Evolutionary conservation across 2,888 invertebrate species (phyloP), one percentile per base, ranked within the genome.

Genomic region (Sialis lutaria): DNA sequence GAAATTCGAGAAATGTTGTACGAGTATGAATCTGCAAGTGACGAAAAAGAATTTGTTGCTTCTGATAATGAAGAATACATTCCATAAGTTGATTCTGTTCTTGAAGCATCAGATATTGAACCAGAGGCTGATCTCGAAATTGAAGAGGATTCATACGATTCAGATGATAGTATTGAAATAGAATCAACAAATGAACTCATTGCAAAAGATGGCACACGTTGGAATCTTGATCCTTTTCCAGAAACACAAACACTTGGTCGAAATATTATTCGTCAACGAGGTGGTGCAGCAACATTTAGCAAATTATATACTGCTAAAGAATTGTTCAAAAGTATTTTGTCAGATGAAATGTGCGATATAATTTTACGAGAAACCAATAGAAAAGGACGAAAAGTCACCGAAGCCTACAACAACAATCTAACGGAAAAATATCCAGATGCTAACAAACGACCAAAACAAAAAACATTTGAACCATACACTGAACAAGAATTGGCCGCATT

Each of bases 241-340:
- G 6, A n/a, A 40, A 40, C 40, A 40, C 40, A 40, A 40, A 40
- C 40, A 6, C 6, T 6, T 40, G 6, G 40, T 12, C 40, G 40
- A 12, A 40, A 40, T 40, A n/a, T 40, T 12, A 40, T 40, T 12
- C 40, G 10, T 12, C 9, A 40, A 40, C 40, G 40, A n/a, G 40
- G 40, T 6, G 40, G 40, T 6, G 40, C 40, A 7, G 40, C 40
- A 40, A 6, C 7, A 10, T 40, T 40, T n/a, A 9, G 40, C 12
- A 40, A 12, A 6, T 12, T 6, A 7, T 40, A 40, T n/a, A 43
- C 8, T 43, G 9, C 7, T 31, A 32, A 43, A 31, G 9, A n/a
- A n/a, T n/a, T 31, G 9, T 43, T 43, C 43, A 43, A 43, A 43
- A 43, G 13, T n/a, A 43, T 43, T n/a, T 32, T 43, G 6, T 31